Evolutionary conservation across 1,140 invertebrate genomes (phyloP), one percentile per base, ranked within the genome.

Genomic region (Belonocnema kinseyi): DNA sequence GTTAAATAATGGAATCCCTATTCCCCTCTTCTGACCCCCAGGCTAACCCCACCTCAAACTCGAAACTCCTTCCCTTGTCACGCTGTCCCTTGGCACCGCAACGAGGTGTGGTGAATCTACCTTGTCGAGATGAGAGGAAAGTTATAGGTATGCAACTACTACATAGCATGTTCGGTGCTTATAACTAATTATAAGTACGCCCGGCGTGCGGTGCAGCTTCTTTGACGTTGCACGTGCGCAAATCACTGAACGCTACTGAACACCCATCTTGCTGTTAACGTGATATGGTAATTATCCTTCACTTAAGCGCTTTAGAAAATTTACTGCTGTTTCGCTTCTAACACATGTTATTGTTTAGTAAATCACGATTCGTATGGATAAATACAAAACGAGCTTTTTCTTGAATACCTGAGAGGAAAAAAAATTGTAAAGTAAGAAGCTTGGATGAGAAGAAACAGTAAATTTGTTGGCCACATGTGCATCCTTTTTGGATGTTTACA

Each of bases 1-100:
- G 89, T 91, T 91, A 90, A 91, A 91, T 91, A 91, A 91, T 91
- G 90, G 88, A 91, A 91, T 90, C 87, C 86, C 88, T 88, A 89
- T 90, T 90, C 84, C 85, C 87, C 70, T 14, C 58, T 46, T 17
- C 61, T 52, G 11, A 50, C 73, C 58, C 81, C 50, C 40, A 19
- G 17, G 78, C 77, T 75, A 76, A 77, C 58, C 81, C 50, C 21
- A 19, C 40, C 77, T 79, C 77, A 77, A 78, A 77, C 82, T 77
- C 78, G 76, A 80, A 82, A 80, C 80, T 79, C 80, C 73, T 50
- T 76, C 77, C 71, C 77, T 81, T 78, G 61, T 2, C 50, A 54
- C 51, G 16, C 40, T 74, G 53, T 33, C 72, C 72, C 72, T 77
- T 80, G 76, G 76, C 77, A 72, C 80, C 77, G 76, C 75, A 77